phyloP scores from a whole-genome alignment of 2,797 vertebrate species.

The Acipenser ruthenus region DNA sequence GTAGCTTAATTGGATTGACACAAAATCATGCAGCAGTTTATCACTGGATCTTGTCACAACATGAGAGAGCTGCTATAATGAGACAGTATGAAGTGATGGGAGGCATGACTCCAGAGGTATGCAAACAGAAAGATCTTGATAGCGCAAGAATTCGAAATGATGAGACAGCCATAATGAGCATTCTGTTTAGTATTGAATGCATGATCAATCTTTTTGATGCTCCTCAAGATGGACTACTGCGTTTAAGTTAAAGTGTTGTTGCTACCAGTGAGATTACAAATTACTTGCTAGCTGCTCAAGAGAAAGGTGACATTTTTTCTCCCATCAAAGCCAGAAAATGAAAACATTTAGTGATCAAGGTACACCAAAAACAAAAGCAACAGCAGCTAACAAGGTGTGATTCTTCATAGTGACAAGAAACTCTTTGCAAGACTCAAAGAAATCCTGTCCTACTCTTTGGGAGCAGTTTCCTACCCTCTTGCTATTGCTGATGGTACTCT shows the following conservation, averaged over 20 bases:
- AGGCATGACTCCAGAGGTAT: slow-evolving; percentile 19
- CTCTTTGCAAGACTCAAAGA: slow-evolving; percentile 20
- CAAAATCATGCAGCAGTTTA: slow-evolving; percentile 22
- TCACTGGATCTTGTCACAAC: slow-evolving; percentile 26
- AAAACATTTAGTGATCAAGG: slow-evolving; percentile 27
- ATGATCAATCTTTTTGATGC: slow-evolving; percentile 26
- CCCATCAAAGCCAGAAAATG: slow-evolving; percentile 21
- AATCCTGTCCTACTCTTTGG: slow-evolving; percentile 23
- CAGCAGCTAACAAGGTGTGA: slow-evolving; percentile 24
- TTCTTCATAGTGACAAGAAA: slow-evolving; percentile 21
- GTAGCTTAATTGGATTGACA: slow-evolving; percentile 22
- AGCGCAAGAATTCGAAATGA: slow-evolving; percentile 17
- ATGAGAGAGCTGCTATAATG: slow-evolving; percentile 26
- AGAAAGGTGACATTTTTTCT: slow-evolving; percentile 22
- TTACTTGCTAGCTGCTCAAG: slow-evolving; percentile 20
- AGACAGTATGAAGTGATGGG: slow-evolving; percentile 23
- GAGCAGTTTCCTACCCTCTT: slow-evolving; percentile 22
- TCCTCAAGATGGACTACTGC: slow-evolving; percentile 22
- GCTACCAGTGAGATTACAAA: slow-evolving; percentile 18
- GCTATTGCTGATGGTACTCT: slow-evolving; percentile 22
- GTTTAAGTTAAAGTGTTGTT: slow-evolving; percentile 18
- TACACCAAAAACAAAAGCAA: slow-evolving; percentile 22
- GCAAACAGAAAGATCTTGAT: slow-evolving; percentile 23
- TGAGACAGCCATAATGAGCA: slow-evolving; percentile 27
- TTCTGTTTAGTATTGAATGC: slow-evolving; percentile 23